Evolutionary conservation across 2,797 vertebrate genomes (phyloP).

Genomic region (Darevskia mixta): DNA sequence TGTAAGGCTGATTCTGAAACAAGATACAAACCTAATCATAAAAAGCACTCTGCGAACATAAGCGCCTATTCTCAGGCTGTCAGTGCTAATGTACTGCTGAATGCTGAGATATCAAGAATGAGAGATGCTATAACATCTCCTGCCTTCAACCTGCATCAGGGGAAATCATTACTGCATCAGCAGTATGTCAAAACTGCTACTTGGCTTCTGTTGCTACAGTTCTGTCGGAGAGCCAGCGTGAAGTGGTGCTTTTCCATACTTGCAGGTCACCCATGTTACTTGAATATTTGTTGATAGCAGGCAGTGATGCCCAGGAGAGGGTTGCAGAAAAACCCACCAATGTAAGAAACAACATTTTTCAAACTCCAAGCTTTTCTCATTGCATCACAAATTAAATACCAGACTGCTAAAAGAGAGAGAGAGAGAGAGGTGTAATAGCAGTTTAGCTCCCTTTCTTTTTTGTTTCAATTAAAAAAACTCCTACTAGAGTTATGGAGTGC

Average conservation of each 20-base stretch:
- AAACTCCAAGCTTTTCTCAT: not conserved
- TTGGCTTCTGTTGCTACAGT: not conserved
- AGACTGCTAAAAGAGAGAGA: not conserved
- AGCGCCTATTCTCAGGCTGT: not conserved
- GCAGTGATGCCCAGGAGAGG: not conserved
- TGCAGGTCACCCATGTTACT: not conserved
- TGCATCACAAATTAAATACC: not conserved
- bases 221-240: not conserved
- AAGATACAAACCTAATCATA: constrained; percentile 6
- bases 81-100: not conserved
- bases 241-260: not conserved
- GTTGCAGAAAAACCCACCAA: too few species aligned
- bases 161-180: constrained; percentile 14
- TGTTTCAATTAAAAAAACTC: not conserved
- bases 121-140: constrained; percentile 11
- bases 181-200: not conserved
- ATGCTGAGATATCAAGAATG: not conserved
- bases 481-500: not conserved
- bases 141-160: not conserved
- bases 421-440: not conserved
- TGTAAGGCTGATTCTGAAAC: constrained; percentile 17
- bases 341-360: too few species aligned
- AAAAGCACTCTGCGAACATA: not conserved
- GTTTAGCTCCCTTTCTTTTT: not conserved
- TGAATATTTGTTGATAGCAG: not conserved